A percentile compares a stretch with the other conserved stretches of the same genome.
Conservation (phyloP, 2,888 invertebrate species). For the Sarcophaga caerulescens region DNA sequence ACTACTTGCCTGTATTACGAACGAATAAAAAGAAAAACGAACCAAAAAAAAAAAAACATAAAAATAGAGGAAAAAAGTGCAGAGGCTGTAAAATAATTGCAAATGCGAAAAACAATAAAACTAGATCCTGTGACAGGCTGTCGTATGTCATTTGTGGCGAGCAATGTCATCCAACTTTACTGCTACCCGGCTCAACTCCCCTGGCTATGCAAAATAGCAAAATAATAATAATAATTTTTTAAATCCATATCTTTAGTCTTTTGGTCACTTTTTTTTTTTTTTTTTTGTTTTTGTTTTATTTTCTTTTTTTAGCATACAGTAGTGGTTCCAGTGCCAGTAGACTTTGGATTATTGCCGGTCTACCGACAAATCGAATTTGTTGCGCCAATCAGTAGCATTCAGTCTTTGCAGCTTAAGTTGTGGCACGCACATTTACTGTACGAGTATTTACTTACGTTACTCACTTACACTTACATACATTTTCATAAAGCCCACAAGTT, state of each 20-base stretch:
- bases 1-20: conserved; percentile 27
- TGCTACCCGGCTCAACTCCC: conserved; percentile 22
- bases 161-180: conserved; percentile 65
- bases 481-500: conserved; percentile 25
- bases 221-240: conserved; percentile 8
- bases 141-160: conserved; percentile 66
- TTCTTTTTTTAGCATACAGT: no score
- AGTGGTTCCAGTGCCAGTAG: background rate
- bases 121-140: conserved; percentile 68
- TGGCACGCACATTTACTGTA: background rate
- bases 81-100: conserved; percentile 66
- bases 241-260: conserved; percentile 25
- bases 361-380: conserved; percentile 65
- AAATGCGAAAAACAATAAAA: conserved; percentile 66
- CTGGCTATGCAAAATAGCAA: background rate
- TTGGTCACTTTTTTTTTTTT: background rate
- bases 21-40: conserved; percentile 4
- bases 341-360: conserved; percentile 60
- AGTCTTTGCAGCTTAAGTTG: conserved; percentile 44
- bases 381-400: conserved; percentile 67
- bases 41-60: conserved; percentile 11
- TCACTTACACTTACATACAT: background rate
- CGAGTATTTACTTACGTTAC: background rate
- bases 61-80: conserved; percentile 11
- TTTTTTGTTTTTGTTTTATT: no score